These are phyloP conservation scores for Anarhynchus alexandrinus DNA, from an alignment of 2,113 vertebrate genomes.

Conservation along the genomic window DNA sequence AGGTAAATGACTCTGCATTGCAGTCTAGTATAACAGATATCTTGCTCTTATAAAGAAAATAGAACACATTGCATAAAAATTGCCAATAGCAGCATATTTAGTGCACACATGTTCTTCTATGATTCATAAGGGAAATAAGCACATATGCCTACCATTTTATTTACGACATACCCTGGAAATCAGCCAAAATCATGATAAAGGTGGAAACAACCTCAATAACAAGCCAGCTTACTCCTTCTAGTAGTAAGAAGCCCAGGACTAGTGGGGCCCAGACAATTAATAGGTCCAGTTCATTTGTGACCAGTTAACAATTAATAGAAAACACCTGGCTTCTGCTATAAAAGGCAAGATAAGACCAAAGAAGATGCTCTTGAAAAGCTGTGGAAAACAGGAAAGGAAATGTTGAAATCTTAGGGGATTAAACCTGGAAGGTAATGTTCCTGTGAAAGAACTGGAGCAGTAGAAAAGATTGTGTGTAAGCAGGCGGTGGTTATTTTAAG, in stretches of 20 bases:
- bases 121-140: neutral
- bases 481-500: neutral
- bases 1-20: neutral
- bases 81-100: neutral
- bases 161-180: neutral
- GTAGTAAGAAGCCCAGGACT: neutral
- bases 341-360: neutral
- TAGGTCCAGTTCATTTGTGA: neutral
- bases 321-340: neutral
- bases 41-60: neutral
- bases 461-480: neutral
- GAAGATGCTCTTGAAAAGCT: neutral
- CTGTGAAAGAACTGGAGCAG: neutral
- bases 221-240: neutral
- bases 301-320: neutral
- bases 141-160: neutral
- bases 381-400: neutral
- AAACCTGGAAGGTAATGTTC: neutral
- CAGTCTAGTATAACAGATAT: neutral
- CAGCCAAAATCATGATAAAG: neutral
- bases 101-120: neutral
- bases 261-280: neutral
- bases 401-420: neutral
- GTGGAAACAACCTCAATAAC: neutral
- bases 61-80: neutral